phyloP scores from a whole-genome alignment of 2,888 invertebrate species.

The Lepidonotus clava region DNA sequence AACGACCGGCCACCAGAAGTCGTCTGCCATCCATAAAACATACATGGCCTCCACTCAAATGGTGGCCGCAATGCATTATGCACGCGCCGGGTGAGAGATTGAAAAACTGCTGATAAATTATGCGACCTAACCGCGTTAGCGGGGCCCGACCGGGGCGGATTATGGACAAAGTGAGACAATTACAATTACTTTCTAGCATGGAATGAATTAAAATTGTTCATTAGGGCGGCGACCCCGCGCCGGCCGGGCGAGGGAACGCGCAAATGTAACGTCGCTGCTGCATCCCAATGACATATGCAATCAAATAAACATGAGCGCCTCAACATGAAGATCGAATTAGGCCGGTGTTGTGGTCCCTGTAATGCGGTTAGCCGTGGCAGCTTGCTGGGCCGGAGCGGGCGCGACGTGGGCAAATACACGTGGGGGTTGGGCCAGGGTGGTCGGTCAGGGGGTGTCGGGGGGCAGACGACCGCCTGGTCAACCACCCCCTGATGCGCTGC shows the following conservation, averaged over 20 bases:
- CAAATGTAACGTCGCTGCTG: conserved; percentile 16
- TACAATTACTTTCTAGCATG: conserved; percentile 57
- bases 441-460: neutral
- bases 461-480: too few relatives aligned
- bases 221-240: neutral
- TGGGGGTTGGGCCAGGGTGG: neutral
- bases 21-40: conserved; percentile 42
- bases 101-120: conserved; percentile 53
- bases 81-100: conserved; percentile 43
- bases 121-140: conserved; percentile 52
- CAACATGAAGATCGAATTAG: conserved; percentile 49
- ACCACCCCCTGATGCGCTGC: too few relatives aligned
- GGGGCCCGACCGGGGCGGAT: neutral
- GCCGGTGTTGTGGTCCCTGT: conserved; percentile 36
- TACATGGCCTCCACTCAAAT: conserved; percentile 1
- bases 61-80: conserved; percentile 47
- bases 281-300: conserved; percentile 58
- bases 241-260: neutral
- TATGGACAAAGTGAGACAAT: conserved; percentile 56
- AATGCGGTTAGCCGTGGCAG: conserved; percentile 28
- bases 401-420: neutral
- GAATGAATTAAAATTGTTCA: conserved; percentile 54
- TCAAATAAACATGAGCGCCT: conserved; percentile 54
- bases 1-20: conserved; percentile 12
- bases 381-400: neutral